These are phyloP conservation scores for Centropyge bicolor DNA, from an alignment of 2,797 vertebrate genomes.

Conservation along the genomic window DNA sequence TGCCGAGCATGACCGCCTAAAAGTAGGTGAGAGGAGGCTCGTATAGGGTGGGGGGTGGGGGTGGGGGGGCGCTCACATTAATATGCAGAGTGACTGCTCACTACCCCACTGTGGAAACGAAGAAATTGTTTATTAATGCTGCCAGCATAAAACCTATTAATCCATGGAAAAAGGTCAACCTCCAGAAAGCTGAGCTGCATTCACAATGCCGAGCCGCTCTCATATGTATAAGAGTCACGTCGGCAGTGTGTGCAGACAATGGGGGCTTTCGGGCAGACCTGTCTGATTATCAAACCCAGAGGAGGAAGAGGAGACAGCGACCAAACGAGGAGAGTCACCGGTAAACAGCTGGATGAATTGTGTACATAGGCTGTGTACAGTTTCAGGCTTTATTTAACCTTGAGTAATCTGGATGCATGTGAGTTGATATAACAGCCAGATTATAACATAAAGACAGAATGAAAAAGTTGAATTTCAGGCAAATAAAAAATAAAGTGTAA, in stretches of 20 bases:
- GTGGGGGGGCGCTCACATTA: conserved; percentile 51
- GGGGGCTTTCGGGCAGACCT: conserved; percentile 59
- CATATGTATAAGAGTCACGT: conserved; percentile 79
- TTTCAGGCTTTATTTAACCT: background rate
- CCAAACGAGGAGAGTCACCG: conserved; percentile 35
- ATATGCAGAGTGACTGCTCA: conserved; percentile 75
- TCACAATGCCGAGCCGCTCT: conserved; percentile 67
- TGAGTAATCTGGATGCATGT: background rate
- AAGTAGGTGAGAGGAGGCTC: conserved; percentile 64
- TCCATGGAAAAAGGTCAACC: conserved; percentile 83
- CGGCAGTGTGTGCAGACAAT: conserved; percentile 66
- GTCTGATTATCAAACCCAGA: conserved; percentile 74
- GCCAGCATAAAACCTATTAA: conserved; percentile 83
- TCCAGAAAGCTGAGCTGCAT: conserved; percentile 76
- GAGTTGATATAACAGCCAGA: background rate
- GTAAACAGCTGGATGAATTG: conserved; percentile 62
- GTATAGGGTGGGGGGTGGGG: too few relatives aligned
- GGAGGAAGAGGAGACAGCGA: conserved; percentile 54
- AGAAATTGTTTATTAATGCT: conserved; percentile 86
- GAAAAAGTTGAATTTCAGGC: background rate
- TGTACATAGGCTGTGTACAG: conserved; percentile 26
- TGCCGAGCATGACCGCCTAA: conserved; percentile 31
- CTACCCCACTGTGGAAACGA: conserved; percentile 68
- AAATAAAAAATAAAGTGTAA: too few relatives aligned
- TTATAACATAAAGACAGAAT: conserved; percentile 7